Base-by-base conservation (phyloP, 2,113 vertebrate genomes). In the Salvelinus fontinalis region DNA sequence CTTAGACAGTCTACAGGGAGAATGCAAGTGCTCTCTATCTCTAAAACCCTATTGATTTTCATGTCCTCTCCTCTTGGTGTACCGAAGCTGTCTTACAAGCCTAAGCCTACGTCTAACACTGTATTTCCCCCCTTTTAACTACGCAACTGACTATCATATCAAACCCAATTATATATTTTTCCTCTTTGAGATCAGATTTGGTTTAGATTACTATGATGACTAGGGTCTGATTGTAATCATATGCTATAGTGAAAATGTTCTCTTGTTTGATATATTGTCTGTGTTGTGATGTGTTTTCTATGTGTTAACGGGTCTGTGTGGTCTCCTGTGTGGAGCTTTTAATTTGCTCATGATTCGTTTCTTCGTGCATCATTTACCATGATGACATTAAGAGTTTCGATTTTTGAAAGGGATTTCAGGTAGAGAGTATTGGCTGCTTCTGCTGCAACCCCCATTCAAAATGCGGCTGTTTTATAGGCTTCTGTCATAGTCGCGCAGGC, bases 31-130 rank as follows among this genome's bases (percentile, higher is more conserved):
- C 76, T 81, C 73, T 64, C 84, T 82, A 80, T 83, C 76, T 84
- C 82, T 73, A 82, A 82, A 89, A 82, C 78, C 75, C 51, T 85
- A 91, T 91, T 9, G 87, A 90, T 90, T 86, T 76, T 70, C 84
- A 81, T 75, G 54, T 57, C 7, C 16, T 57, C 54, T 57, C n/a
- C 59, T 22, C 59, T 24, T 8, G 59, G 18, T 62, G 59, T 62
- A 62, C 20, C 18, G 0, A 22, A 62, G 1, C 20, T n/a, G n/a
- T n/a, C n/a, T 62, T 22, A 8, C n/a, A 22, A n/a, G n/a, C 59
- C 16, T 4, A 18, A 16, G 20, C 7, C n/a, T 22, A 62, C n/a
- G 24, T 62, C 18, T 9, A n/a, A n/a, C 5, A 8, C n/a, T 62
- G 18, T 62, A 62, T 22, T 62, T 24, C 1, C 16, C 14, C 51